Conservation (phyloP, 2,113 vertebrate genomes). For the Percopsis transmontana region DNA sequence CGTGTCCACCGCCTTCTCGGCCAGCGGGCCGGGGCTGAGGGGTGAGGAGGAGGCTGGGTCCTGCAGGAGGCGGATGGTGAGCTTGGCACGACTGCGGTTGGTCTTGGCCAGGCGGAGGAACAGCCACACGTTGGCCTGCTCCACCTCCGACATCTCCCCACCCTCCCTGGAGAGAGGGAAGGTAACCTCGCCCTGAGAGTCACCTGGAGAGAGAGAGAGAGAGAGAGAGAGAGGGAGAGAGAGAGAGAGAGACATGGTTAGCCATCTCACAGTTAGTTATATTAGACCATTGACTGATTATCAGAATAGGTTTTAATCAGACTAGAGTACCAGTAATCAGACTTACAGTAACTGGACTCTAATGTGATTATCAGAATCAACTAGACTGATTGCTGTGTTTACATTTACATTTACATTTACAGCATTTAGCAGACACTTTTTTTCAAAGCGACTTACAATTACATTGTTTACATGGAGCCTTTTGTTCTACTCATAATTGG, state of each 20-base stretch:
- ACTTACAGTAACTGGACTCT: too few relatives aligned
- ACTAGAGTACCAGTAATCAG: too few relatives aligned
- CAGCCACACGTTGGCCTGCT: constrained; percentile 94
- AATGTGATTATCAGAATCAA: too few relatives aligned
- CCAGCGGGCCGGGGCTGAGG: constrained; percentile 78
- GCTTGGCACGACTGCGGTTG: constrained; percentile 89
- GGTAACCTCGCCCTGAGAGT: constrained; percentile 79
- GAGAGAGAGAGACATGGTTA: not conserved
- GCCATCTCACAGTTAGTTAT: not conserved
- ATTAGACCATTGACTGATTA: not conserved
- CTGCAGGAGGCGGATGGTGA: constrained; percentile 88
- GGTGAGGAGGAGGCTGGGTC: constrained; percentile 16
- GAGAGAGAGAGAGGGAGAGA: not conserved
- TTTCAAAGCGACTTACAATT: too few relatives aligned
- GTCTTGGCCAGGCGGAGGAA: constrained; percentile 92
- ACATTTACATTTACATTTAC: too few relatives aligned
- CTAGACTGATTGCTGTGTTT: too few relatives aligned
- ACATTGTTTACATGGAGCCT: too few relatives aligned
- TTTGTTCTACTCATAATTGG: too few relatives aligned
- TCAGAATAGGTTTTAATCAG: too few relatives aligned
- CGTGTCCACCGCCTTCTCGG: constrained; percentile 90
- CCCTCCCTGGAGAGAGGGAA: constrained; percentile 94
- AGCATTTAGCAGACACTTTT: too few relatives aligned
- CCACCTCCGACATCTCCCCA: constrained; percentile 86
- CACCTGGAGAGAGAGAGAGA: constrained; percentile 75